Base-by-base conservation (phyloP, 2,888 invertebrate genomes). In the Anticlea derivata region DNA sequence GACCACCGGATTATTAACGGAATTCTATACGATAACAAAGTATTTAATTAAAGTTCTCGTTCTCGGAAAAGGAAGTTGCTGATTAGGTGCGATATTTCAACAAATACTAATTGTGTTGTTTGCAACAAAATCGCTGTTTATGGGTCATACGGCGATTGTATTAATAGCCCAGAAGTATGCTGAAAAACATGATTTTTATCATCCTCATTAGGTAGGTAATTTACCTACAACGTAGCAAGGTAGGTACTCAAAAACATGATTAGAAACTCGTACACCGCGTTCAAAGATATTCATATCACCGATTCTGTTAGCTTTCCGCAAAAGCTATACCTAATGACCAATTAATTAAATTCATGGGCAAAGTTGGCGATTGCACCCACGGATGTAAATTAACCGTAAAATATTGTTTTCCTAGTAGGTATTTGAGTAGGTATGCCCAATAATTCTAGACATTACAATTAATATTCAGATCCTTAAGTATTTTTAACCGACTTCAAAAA, bases 1-100 rank as follows among this genome's bases (percentile, higher is more conserved):
- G 78, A 60, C 75, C 58, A 52, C 47, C 40, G 55, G 57, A 55
- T 55, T 59, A 61, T 55, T 51, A 50, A 53, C 56, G 52, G 58
- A 60, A 60, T 50, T 55, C 45, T 35, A 50, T 47, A 44, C 62
- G 75, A 77, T 79, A 85, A 83, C 79, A 82, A 66, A 72, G 78
- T 83, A 76, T 69, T 71, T 74, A 76, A 77, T 77, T 78, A 41
- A 78, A 65, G 40, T 60, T 78, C 75, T 75, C 71, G 66, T 70
- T 71, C 78, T 75, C 74, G 71, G 64, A 68, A 70, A 60, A 71
- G 73, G 73, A 75, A 71, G 67, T 66, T 48, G 64, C 59, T 75
- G 67, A 77, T 79, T 73, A 73, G 59, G 31, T 43, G 45, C 39
- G 33, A 48, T 40, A 40, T 35, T 38, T n/a, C 4, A 43, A 39